Evolutionary conservation across 2,888 invertebrate species (phyloP).

Genomic region (Aethes cnicana): DNA sequence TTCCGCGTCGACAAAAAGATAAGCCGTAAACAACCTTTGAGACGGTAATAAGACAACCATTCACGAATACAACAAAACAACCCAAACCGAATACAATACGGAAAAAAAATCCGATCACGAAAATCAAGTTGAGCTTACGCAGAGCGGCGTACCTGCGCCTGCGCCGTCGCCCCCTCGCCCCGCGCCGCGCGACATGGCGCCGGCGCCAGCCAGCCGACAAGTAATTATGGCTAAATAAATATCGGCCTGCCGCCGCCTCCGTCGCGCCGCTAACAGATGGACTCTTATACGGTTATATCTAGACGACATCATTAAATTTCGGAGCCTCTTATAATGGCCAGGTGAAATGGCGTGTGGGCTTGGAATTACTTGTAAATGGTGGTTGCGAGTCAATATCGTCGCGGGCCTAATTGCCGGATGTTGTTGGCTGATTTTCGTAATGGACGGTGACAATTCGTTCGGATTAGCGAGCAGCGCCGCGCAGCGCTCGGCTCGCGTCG

Average conservation of each 20-base stretch:
- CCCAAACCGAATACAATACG: conserved; percentile 72
- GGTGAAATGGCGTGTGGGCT: conserved; percentile 63
- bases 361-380: conserved; percentile 60
- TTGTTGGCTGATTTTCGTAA: conserved; percentile 54
- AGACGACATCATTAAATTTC: conserved; percentile 71
- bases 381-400: conserved; percentile 53
- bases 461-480: conserved; percentile 48
- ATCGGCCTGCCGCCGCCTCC: conserved; percentile 75
- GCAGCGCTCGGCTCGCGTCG: conserved; percentile 53
- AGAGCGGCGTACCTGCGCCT: conserved; percentile 69
- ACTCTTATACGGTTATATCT: conserved; percentile 62
- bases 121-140: conserved; percentile 74
- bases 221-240: conserved; percentile 82
- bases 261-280: conserved; percentile 70
- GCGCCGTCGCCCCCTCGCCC: conserved; percentile 43
- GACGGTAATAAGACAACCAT: conserved; percentile 51
- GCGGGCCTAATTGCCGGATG: conserved; percentile 59
- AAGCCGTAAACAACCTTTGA: conserved; percentile 48
- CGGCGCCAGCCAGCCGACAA: conserved; percentile 80
- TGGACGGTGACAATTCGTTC: conserved; percentile 41
- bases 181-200: conserved; percentile 72
- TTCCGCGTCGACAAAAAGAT: conserved; percentile 39
- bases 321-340: conserved; percentile 56
- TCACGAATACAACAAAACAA: conserved; percentile 77
- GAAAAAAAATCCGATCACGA: conserved; percentile 70